These are phyloP conservation scores for Caenorhabditis sp. DNA, from an alignment of 2,888 invertebrate genomes.

Conservation along the genomic window DNA sequence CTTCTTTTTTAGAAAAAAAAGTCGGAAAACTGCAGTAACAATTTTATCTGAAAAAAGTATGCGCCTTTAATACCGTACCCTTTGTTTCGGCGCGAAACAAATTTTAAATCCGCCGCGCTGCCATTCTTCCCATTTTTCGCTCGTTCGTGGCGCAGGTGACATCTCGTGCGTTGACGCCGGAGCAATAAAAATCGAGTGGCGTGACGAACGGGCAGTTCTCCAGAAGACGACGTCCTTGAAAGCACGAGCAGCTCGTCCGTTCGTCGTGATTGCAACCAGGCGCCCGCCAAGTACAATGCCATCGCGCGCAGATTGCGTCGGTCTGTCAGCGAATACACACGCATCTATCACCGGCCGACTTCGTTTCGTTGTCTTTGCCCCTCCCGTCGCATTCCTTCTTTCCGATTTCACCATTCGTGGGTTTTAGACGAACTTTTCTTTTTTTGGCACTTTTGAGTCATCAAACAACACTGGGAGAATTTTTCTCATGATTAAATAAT, in stretches of 20 bases:
- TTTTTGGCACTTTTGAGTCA: neutral
- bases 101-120: neutral
- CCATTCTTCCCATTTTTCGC: neutral
- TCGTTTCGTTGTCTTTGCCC: constrained; percentile 9
- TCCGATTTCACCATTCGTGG: constrained; percentile 1
- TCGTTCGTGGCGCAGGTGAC: constrained; percentile 36
- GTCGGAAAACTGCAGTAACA: neutral
- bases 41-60: neutral
- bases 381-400: constrained; percentile 21
- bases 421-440: constrained; percentile 7
- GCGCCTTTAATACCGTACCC: constrained; percentile 30
- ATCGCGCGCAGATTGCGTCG: constrained; percentile 49
- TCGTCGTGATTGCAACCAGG: constrained; percentile 25
- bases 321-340: constrained; percentile 47
- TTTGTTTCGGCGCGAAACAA: neutral
- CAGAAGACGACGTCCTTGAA: constrained; percentile 37
- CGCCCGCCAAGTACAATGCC: constrained; percentile 48
- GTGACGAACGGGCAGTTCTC: constrained; percentile 39
- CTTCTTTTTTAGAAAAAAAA: no score
- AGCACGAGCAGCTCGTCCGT: constrained; percentile 3
- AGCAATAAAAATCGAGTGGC: constrained; percentile 53
- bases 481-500: constrained; percentile 46
- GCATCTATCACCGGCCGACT: constrained; percentile 39
- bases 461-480: constrained; percentile 1
- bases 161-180: constrained; percentile 48